Percentiles rank a stretch among this genome's conserved stretches.
These are phyloP conservation scores for Torymus auratus DNA, from an alignment of 2,888 invertebrate species.

Conservation along the genomic window DNA sequence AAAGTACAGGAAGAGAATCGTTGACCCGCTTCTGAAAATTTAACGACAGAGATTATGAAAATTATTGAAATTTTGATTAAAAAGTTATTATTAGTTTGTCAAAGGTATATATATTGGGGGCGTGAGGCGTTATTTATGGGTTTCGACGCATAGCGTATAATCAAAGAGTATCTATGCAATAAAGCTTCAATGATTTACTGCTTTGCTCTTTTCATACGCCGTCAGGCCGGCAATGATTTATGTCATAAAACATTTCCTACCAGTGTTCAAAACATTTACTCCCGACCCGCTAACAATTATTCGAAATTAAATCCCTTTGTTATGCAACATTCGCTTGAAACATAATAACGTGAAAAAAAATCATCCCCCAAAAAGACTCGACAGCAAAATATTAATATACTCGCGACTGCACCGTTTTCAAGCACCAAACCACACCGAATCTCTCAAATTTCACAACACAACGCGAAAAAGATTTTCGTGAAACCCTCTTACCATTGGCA, in stretches of 20 bases:
- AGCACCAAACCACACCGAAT: no score
- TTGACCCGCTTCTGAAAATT: background rate
- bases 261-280: background rate
- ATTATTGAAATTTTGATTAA: conserved; percentile 24
- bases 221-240: conserved; percentile 44
- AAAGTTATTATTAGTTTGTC: conserved; percentile 33
- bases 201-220: conserved; percentile 40
- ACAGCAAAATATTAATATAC: no score
- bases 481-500: no score
- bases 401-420: no score
- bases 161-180: conserved; percentile 47
- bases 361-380: no score
- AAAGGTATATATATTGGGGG: background rate
- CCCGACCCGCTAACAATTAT: conserved; percentile 2
- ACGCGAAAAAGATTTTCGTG: no score
- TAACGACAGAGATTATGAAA: background rate
- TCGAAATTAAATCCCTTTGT: background rate
- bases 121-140: conserved; percentile 42
- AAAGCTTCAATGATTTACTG: conserved; percentile 52
- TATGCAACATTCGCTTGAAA: no score
- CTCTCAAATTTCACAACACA: no score
- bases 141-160: conserved; percentile 45
- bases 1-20: no score
- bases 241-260: conserved; percentile 28
- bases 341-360: no score